Base-by-base conservation (phyloP, 2,113 vertebrate genomes). In the Esox niger region DNA sequence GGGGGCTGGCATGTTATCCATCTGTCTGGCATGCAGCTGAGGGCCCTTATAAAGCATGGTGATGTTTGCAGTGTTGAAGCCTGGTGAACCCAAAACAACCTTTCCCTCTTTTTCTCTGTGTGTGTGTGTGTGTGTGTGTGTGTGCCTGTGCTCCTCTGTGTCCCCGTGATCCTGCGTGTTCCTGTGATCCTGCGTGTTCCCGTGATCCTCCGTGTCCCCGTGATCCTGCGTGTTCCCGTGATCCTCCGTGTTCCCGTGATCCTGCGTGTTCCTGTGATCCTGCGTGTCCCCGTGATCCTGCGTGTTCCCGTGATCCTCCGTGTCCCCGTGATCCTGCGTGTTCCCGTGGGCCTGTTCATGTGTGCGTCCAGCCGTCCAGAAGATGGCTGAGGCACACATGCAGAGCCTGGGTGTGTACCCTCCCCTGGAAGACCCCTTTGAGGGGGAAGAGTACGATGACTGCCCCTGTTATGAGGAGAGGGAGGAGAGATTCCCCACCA, bases 381-480 rank as follows among this genome's bases (percentile, higher is more conserved):
- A 95, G 91, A 95, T 98, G 64, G 96, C 95, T 64, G 94, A 97
- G 87, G 95, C 95, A 72, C 96, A 98, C 78, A 90, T 98, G 93
- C 95, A 94, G 91, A 86, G 94, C 79, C 79, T 96, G 87, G 87
- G 87, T 4, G 91, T 94, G 70, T 93, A 89, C 59, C 92, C 89
- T 78, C 82, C 81, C 69, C 79, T 93, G 1, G 93, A 95, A 75
- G 90, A 94, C 54, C 90, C 91, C 56, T 89, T 88, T 74, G 93
- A 93, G 65, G 84, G 82, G 80, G 91, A 90, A 66, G 88, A 92
- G 54, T 82, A 88, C 62, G 85, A 90, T 35, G 80, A 88, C 46
- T 61, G 26, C 73, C 27, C 71, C 83, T 46, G 91, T 1, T 85
- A 89, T 10, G 91, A 82, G 74, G 72, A 82, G 55, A 64, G 59